Evolutionary conservation across 1,140 invertebrate genomes (phyloP).

Genomic region (Drosophila nikananu): DNA sequence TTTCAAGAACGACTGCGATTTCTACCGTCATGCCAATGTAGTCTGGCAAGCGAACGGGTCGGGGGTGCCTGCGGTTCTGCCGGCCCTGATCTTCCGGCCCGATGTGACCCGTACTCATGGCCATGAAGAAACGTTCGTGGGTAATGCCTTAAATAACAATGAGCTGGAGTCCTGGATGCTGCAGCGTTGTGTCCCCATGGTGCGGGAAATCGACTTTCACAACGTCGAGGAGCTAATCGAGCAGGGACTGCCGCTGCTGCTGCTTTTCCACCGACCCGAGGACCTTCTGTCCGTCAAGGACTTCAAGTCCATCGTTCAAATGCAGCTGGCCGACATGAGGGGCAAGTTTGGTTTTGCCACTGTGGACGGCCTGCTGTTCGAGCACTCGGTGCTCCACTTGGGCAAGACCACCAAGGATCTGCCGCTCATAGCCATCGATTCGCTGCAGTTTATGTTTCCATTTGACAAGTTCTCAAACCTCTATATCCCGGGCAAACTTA

Average conservation of each 20-base stretch:
- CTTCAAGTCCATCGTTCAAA: constrained; percentile 58
- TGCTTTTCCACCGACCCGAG: constrained; percentile 48
- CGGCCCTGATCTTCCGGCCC: constrained; percentile 47
- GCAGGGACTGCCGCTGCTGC: constrained; percentile 44
- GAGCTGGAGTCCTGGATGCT: constrained; percentile 45
- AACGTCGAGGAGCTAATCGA: constrained; percentile 69
- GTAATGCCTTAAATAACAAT: not conserved
- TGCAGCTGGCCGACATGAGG: constrained; percentile 23
- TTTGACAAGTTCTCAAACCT: constrained; percentile 41
- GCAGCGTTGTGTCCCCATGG: constrained; percentile 52
- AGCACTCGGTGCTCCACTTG: constrained; percentile 53
- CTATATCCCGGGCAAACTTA: constrained; percentile 49
- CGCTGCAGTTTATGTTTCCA: constrained; percentile 45
- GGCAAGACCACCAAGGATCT: constrained; percentile 32
- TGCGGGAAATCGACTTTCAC: constrained; percentile 49
- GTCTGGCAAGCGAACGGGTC: not conserved
- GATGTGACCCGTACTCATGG: constrained; percentile 45
- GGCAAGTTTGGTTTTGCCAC: constrained; percentile 49
- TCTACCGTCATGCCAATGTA: constrained; percentile 37
- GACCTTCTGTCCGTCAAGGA: constrained; percentile 44
- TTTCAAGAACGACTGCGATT: constrained; percentile 63
- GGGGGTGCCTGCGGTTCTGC: constrained; percentile 22
- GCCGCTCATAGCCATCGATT: constrained; percentile 66
- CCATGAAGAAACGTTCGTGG: constrained; percentile 27
- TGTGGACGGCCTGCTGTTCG: constrained; percentile 47